phyloP scores from a whole-genome alignment of 2,113 vertebrate species.

The Willisornis vidua region DNA sequence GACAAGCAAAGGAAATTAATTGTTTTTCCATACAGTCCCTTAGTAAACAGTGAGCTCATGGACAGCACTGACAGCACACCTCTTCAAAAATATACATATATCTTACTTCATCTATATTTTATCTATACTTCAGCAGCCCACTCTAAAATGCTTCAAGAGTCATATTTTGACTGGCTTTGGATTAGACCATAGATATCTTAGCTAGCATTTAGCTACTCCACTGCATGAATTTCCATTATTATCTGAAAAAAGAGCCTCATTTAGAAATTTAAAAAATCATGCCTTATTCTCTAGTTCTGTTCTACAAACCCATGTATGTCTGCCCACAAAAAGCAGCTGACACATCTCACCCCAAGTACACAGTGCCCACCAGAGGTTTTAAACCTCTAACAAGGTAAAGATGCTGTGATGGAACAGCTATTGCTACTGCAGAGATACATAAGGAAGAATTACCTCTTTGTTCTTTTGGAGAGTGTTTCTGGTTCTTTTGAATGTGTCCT shows the following conservation, averaged over 20 bases:
- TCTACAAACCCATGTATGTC: neutral
- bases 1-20: neutral
- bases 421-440: neutral
- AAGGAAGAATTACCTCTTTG: neutral
- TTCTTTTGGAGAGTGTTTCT: neutral
- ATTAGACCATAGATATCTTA: neutral
- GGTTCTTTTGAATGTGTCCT: neutral
- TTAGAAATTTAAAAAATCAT: neutral
- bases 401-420: neutral
- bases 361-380: neutral
- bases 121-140: neutral
- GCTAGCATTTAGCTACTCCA: neutral
- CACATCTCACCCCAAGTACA: neutral
- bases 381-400: neutral
- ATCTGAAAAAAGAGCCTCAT: neutral
- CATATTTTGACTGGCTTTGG: neutral
- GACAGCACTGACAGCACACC: neutral
- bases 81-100: neutral
- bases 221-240: neutral
- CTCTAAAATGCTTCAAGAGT: neutral
- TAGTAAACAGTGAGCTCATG: conserved; percentile 20
- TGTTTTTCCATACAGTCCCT: conserved; percentile 6
- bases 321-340: neutral
- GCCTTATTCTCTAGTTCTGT: neutral
- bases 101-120: neutral